Percentiles rank a stretch among this genome's conserved stretches.
These are phyloP conservation scores for Myiozetetes cayanensis DNA, from an alignment of 2,113 vertebrate species.

Conservation along the genomic window DNA sequence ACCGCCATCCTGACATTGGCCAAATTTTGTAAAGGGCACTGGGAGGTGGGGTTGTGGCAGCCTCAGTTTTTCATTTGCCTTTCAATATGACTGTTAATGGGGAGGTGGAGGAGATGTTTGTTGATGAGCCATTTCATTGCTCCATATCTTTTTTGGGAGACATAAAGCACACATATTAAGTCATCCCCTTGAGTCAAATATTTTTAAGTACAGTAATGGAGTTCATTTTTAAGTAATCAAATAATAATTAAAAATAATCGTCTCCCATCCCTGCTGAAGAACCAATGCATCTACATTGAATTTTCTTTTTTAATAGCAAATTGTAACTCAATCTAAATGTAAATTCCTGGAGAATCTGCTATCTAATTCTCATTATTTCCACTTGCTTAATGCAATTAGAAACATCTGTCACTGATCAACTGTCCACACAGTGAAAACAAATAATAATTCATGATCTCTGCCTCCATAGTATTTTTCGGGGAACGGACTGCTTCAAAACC, in stretches of 20 bases:
- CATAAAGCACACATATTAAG: not conserved
- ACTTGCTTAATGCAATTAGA: slow-evolving; percentile 69
- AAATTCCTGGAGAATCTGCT: slow-evolving; percentile 62
- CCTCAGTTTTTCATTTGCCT: not conserved
- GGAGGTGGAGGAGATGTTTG: not conserved
- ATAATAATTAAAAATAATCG: slow-evolving; percentile 41
- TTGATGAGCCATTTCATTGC: not conserved
- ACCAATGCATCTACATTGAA: not conserved
- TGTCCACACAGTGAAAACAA: slow-evolving; percentile 55
- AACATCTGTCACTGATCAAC: slow-evolving; percentile 68
- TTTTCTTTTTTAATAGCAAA: slow-evolving; percentile 36
- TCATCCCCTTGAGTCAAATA: not conserved
- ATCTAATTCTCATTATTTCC: slow-evolving; percentile 69
- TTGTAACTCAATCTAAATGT: slow-evolving; percentile 66
- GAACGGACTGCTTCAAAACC: not conserved
- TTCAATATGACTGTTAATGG: not conserved
- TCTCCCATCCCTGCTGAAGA: slow-evolving; percentile 21
- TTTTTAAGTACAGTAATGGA: slow-evolving; percentile 31
- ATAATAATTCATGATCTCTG: slow-evolving; percentile 41
- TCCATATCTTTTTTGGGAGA: not conserved
- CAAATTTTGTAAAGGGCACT: not conserved
- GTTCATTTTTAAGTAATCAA: slow-evolving; percentile 41
- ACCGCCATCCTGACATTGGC: fast-evolving
- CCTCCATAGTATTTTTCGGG: not conserved
- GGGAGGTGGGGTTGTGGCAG: not conserved